phyloP scores from a whole-genome alignment of 2,113 vertebrate genomes.

The Daboia siamensis region DNA sequence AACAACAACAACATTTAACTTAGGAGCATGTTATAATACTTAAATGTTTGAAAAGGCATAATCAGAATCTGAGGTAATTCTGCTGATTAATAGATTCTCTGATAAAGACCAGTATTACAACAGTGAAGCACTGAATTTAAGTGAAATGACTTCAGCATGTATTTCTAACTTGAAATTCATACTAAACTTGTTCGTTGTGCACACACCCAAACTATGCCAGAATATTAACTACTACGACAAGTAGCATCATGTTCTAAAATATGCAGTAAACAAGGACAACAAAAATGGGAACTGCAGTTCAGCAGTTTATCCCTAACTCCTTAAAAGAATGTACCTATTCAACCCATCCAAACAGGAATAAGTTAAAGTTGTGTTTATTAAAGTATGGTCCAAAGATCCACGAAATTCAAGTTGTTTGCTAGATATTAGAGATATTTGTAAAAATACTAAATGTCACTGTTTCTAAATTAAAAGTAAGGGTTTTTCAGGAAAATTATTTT shows the following conservation, averaged over 20 bases:
- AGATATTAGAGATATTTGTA: neutral
- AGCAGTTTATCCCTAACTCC: neutral
- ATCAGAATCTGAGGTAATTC: constrained; percentile 19
- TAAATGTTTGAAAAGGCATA: neutral
- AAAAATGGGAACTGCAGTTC: neutral
- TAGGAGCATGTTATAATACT: constrained; percentile 38
- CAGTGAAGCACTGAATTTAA: neutral
- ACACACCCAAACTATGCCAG: neutral
- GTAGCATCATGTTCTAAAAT: neutral
- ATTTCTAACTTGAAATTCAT: constrained; percentile 39
- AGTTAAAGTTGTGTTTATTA: accelerated
- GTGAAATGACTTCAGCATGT: neutral
- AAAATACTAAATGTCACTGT: neutral
- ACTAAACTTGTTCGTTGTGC: constrained; percentile 46
- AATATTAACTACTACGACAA: neutral
- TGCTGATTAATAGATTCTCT: constrained; percentile 6
- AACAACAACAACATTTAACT: too few species aligned
- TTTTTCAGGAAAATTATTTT: neutral
- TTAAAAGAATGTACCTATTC: neutral
- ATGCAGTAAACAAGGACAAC: accelerated
- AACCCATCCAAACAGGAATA: too few species aligned
- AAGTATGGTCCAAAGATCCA: neutral
- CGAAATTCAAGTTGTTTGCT: too few species aligned
- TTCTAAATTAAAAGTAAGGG: neutral
- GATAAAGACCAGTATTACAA: neutral